Percentiles rank a stretch among this genome's conserved stretches.
Evolutionary conservation across 2,888 invertebrate species (phyloP).

Genomic region (Embidobia sp.): DNA sequence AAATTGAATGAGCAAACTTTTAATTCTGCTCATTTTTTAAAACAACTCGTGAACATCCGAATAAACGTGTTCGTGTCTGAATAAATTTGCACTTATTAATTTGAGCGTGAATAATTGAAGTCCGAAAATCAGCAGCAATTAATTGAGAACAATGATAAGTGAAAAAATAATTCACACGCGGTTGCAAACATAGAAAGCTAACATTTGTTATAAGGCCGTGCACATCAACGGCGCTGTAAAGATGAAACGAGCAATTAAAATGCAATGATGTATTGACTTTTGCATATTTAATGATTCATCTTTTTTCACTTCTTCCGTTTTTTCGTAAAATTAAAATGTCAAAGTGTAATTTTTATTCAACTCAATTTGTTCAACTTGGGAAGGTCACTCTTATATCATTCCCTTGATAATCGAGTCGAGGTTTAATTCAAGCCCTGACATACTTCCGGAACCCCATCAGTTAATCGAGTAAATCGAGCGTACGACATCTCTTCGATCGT

Average conservation of each 20-base stretch:
- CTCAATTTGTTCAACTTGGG: constrained; percentile 46
- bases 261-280: constrained; percentile 17
- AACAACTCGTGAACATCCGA: too few species aligned
- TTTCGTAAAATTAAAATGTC: constrained; percentile 30
- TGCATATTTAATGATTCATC: constrained; percentile 9
- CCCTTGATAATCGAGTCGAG: constrained; percentile 51
- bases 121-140: constrained; percentile 3
- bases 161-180: constrained; percentile 21
- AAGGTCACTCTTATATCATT: constrained; percentile 49
- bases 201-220: constrained; percentile 5
- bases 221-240: background rate
- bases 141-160: constrained; percentile 16
- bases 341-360: constrained; percentile 41
- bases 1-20: too few species aligned
- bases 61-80: too few species aligned
- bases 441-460: constrained; percentile 60
- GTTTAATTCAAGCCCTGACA: constrained; percentile 60
- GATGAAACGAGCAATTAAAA: constrained; percentile 13
- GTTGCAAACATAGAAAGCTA: constrained; percentile 6
- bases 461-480: constrained; percentile 59
- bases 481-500: constrained; percentile 58
- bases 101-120: background rate
- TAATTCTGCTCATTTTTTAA: too few species aligned
- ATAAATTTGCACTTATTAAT: too few species aligned
- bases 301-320: background rate